phyloP scores from a whole-genome alignment of 2,113 vertebrate species.

The Saguinus midas region DNA sequence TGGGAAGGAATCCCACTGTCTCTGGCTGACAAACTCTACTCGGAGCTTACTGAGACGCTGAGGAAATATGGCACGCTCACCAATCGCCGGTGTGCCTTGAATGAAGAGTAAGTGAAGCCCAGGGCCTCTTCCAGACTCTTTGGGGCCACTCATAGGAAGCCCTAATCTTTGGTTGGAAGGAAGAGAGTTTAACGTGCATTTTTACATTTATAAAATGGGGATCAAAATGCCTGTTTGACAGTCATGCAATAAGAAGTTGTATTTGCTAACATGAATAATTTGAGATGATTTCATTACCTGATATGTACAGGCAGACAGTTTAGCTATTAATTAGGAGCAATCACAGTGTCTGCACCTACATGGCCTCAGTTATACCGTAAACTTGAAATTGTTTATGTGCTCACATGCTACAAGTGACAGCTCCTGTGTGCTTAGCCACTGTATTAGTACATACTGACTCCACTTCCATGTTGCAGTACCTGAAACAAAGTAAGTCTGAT shows the following conservation, averaged over 20 bases:
- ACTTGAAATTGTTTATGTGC: neutral
- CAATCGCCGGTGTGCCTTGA: slow-evolving; percentile 94
- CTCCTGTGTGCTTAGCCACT: neutral
- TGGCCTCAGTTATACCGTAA: neutral
- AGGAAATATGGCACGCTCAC: slow-evolving; percentile 91
- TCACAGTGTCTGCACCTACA: neutral
- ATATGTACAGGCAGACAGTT: neutral
- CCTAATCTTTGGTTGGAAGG: neutral
- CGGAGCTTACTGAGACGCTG: slow-evolving; percentile 91
- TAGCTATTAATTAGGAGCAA: neutral
- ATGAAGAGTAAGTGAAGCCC: slow-evolving; percentile 94
- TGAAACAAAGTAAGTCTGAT: neutral
- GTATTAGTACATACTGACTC: neutral
- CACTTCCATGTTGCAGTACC: neutral
- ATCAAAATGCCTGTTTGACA: neutral
- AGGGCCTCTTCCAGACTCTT: neutral
- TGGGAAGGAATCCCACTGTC: slow-evolving; percentile 93
- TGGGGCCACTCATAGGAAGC: neutral
- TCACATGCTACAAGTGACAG: neutral
- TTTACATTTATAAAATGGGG: neutral
- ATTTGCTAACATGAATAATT: neutral
- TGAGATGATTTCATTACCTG: neutral
- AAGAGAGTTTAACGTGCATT: neutral
- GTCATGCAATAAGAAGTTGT: neutral
- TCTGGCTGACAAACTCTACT: slow-evolving; percentile 92